Percentiles rank a stretch among this genome's conserved stretches.
These are phyloP conservation scores for Diabrotica virgifera DNA, from an alignment of 1,140 invertebrate genomes.

Conservation along the genomic window DNA sequence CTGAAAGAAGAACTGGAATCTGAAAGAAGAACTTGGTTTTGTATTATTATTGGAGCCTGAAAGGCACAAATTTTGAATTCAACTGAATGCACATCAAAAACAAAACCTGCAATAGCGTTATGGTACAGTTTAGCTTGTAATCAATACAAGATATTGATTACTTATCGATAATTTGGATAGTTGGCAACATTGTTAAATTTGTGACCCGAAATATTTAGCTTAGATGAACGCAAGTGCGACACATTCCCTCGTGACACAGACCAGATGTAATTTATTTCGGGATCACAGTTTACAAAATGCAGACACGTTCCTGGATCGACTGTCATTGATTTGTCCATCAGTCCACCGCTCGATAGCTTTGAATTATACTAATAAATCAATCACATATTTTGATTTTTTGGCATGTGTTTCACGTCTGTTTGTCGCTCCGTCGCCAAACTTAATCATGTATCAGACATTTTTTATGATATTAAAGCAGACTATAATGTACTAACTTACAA, in stretches of 20 bases:
- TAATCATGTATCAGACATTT: no score
- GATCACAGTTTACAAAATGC: constrained; percentile 2
- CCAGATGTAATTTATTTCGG: not conserved
- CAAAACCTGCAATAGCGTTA: no score
- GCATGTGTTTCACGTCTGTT: not conserved
- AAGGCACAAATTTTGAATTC: no score
- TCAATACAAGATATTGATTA: no score
- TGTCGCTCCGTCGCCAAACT: not conserved
- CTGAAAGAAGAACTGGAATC: no score
- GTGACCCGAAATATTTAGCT: not conserved
- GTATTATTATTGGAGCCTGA: no score
- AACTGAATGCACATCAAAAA: no score
- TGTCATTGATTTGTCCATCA: constrained; percentile 2
- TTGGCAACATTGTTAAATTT: not conserved
- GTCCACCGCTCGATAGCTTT: constrained; percentile 1
- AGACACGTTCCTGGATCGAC: not conserved
- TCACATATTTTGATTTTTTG: not conserved
- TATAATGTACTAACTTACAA: no score
- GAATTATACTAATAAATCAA: not conserved
- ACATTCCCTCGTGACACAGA: not conserved
- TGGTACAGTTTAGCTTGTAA: no score
- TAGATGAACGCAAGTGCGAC: not conserved
- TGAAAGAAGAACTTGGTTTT: no score
- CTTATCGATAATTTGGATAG: no score
- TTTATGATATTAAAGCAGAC: no score